Evolutionary conservation across 1,140 invertebrate species (phyloP).

Genomic region (Penaeus japonicus): DNA sequence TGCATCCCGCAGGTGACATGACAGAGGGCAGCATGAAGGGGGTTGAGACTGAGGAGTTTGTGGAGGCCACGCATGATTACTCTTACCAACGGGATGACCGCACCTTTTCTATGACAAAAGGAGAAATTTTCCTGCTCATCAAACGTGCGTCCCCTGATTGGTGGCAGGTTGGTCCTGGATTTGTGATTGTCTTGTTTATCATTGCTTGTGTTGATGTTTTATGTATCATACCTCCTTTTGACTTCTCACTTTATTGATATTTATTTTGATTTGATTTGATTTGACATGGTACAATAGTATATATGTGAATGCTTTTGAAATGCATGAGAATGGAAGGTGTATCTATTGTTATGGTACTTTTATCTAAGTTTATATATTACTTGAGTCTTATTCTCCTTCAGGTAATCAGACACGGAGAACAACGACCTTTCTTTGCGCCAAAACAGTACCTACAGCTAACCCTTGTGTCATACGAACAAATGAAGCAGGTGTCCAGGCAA

Average conservation of each 20-base stretch:
- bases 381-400: neutral
- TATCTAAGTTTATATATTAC: neutral
- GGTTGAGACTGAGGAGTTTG: slow-evolving; percentile 35
- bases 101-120: slow-evolving; percentile 20
- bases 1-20: neutral
- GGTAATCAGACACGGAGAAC: slow-evolving; percentile 63
- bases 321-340: neutral
- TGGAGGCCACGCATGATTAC: slow-evolving; percentile 31
- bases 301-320: neutral
- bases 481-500: slow-evolving; percentile 15
- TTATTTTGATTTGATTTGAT: too few relatives aligned
- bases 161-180: slow-evolving; percentile 26
- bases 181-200: neutral
- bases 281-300: too few relatives aligned
- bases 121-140: slow-evolving; percentile 34
- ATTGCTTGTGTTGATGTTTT: neutral
- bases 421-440: slow-evolving; percentile 68
- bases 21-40: slow-evolving; percentile 16
- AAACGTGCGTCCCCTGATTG: slow-evolving; percentile 19
- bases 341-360: neutral
- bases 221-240: neutral
- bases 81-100: slow-evolving; percentile 19
- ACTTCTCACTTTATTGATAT: neutral
- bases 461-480: slow-evolving; percentile 1
- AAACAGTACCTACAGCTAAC: slow-evolving; percentile 65